Percentiles rank a stretch among this genome's conserved stretches.
Conservation (phyloP, 2,888 invertebrate genomes). For the Drosophila tanythrix region DNA sequence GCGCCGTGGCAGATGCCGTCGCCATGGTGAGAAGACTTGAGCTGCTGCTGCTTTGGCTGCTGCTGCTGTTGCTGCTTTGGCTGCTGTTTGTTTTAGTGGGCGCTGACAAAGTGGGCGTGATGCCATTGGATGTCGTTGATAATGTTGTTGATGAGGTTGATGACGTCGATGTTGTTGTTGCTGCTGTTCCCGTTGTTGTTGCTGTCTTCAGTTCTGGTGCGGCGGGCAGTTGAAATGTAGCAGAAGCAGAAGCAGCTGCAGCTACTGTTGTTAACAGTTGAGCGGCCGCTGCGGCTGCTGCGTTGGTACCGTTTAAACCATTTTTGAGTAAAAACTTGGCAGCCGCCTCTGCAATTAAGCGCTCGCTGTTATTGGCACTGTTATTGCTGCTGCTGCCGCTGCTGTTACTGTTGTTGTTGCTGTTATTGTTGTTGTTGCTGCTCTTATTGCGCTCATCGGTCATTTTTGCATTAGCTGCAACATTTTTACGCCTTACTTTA, state of each 20-base stretch:
- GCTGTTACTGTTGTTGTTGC: slow-evolving; percentile 37
- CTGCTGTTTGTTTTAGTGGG: slow-evolving; percentile 43
- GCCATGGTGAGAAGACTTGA: slow-evolving; percentile 58
- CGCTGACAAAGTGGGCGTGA: slow-evolving; percentile 52
- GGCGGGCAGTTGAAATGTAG: slow-evolving; percentile 70
- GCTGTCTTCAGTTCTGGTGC: slow-evolving; percentile 59
- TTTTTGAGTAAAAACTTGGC: slow-evolving; percentile 81
- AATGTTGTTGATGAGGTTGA: slow-evolving; percentile 39
- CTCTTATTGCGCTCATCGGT: slow-evolving; percentile 88
- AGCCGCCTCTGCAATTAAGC: slow-evolving; percentile 78
- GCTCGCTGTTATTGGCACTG: slow-evolving; percentile 61
- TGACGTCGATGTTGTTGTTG: slow-evolving; percentile 37
- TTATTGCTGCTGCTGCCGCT: slow-evolving; percentile 40
- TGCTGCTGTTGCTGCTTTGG: slow-evolving; percentile 43
- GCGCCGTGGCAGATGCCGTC: slow-evolving; percentile 62
- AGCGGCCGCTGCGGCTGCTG: slow-evolving; percentile 67
- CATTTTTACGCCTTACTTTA: slow-evolving; percentile 70
- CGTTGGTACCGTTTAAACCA: slow-evolving; percentile 79
- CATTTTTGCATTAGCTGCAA: slow-evolving; percentile 86
- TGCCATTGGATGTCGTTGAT: slow-evolving; percentile 67
- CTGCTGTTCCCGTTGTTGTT: slow-evolving; percentile 24
- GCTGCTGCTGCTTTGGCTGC: slow-evolving; percentile 51
- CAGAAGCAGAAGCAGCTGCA: slow-evolving; percentile 72
- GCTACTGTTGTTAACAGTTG: slow-evolving; percentile 66
- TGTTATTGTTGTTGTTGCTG: slow-evolving; percentile 85